Conservation (phyloP, 2,113 vertebrate genomes). For the Dicaeum eximium region DNA sequence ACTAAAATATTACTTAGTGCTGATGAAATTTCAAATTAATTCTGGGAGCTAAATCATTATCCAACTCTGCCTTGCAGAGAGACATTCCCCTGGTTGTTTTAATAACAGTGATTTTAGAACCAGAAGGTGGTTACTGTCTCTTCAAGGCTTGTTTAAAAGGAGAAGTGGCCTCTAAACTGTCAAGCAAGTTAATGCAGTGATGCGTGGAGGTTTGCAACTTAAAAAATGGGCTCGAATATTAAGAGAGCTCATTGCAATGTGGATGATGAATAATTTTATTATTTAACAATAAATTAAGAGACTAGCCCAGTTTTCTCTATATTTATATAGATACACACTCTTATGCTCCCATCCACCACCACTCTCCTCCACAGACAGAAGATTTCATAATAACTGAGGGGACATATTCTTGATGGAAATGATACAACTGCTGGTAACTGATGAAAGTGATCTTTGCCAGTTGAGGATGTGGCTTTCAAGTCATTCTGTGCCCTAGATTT, state of each 20-base stretch:
- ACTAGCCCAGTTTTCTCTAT: neutral
- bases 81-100: neutral
- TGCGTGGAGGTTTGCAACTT: neutral
- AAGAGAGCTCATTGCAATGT: neutral
- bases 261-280: neutral
- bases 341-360: neutral
- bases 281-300: neutral
- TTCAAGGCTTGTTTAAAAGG: neutral
- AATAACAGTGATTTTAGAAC: constrained; percentile 2
- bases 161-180: constrained; percentile 6
- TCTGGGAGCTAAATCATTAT: constrained; percentile 33
- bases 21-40: constrained; percentile 56
- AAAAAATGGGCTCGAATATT: neutral
- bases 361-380: neutral
- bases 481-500: neutral
- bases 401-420: neutral
- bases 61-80: constrained; percentile 13
- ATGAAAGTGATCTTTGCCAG: neutral
- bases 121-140: constrained; percentile 3
- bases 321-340: neutral
- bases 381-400: neutral
- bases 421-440: neutral
- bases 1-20: constrained; percentile 46
- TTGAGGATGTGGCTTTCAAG: constrained; percentile 10
- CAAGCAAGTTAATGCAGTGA: neutral